A percentile compares a stretch with the other conserved stretches of the same genome.
These are phyloP conservation scores for Caenorhabditis sp. DNA, from an alignment of 2,888 invertebrate genomes.

Conservation along the genomic window DNA sequence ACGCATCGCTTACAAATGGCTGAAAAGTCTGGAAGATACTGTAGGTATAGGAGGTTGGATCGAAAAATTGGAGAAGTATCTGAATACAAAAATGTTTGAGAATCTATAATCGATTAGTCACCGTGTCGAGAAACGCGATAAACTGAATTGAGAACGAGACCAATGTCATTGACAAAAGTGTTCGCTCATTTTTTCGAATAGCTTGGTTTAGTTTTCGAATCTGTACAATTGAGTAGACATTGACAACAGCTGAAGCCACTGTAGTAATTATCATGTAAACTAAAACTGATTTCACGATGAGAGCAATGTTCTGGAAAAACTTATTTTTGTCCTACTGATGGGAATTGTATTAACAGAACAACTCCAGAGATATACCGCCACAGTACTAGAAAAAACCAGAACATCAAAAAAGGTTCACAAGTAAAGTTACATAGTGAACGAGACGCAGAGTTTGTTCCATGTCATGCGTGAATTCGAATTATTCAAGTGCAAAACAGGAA, in stretches of 20 bases:
- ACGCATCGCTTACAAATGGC: conserved; percentile 37
- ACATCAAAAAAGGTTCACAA: no score
- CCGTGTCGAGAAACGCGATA: conserved; percentile 20
- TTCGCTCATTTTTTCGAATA: conserved; percentile 20
- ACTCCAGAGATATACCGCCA: no score
- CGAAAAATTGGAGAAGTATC: conserved; percentile 7
- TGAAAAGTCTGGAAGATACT: background rate
- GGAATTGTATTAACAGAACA: no score
- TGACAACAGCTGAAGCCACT: conserved; percentile 4
- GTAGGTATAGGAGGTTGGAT: conserved; percentile 3
- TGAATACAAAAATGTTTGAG: conserved; percentile 4
- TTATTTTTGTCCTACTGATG: background rate
- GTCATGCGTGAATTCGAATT: no score
- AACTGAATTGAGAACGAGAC: conserved; percentile 22
- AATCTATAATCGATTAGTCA: background rate
- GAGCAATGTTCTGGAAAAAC: conserved; percentile 12
- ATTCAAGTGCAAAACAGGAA: no score
- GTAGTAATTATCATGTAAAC: conserved; percentile 18
- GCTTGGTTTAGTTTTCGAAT: conserved; percentile 9
- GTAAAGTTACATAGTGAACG: no score
- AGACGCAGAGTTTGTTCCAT: no score
- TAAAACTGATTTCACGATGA: conserved; percentile 6
- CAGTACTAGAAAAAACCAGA: no score
- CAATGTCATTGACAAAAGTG: conserved; percentile 19
- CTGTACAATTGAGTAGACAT: conserved; percentile 10